A percentile compares a stretch with the other conserved stretches of the same genome.
Conservation (phyloP, 1,140 invertebrate genomes). For the Panagrolaimus sp. region DNA sequence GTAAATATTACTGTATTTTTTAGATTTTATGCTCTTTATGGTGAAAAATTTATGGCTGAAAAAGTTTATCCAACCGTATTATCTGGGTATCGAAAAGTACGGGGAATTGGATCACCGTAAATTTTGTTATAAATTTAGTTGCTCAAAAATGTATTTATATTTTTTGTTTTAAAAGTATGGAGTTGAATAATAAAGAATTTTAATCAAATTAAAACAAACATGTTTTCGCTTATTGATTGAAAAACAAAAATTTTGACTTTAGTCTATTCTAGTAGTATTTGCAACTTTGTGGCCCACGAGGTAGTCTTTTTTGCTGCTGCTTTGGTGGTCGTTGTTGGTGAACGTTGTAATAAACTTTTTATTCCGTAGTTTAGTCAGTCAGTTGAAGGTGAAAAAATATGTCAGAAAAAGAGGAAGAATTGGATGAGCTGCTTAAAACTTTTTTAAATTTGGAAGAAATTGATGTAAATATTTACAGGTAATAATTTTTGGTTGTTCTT, state of each 20-base stretch:
- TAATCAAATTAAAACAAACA: too few relatives aligned
- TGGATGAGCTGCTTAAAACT: background rate
- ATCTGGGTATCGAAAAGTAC: background rate
- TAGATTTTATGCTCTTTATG: constrained; percentile 12
- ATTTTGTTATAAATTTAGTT: too few relatives aligned
- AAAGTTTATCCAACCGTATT: background rate
- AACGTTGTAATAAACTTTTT: too few relatives aligned
- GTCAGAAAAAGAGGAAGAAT: background rate
- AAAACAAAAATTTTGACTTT: too few relatives aligned
- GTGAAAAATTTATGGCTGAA: background rate
- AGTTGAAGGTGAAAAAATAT: too few relatives aligned
- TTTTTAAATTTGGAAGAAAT: constrained; percentile 16
- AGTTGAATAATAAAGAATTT: background rate
- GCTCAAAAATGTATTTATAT: background rate
- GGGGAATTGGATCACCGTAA: background rate
- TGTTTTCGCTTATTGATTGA: too few relatives aligned
- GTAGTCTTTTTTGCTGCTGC: too few relatives aligned
- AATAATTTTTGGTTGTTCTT: background rate
- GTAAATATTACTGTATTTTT: background rate
- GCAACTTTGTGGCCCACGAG: too few relatives aligned
- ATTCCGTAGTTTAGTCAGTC: too few relatives aligned
- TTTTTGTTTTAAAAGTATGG: background rate
- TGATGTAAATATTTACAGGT: constrained; percentile 11
- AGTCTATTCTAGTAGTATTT: too few relatives aligned
- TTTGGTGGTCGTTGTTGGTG: too few relatives aligned